Conservation (phyloP, 2,797 vertebrate genomes). For the Acrossocheilus wenchowensis region DNA sequence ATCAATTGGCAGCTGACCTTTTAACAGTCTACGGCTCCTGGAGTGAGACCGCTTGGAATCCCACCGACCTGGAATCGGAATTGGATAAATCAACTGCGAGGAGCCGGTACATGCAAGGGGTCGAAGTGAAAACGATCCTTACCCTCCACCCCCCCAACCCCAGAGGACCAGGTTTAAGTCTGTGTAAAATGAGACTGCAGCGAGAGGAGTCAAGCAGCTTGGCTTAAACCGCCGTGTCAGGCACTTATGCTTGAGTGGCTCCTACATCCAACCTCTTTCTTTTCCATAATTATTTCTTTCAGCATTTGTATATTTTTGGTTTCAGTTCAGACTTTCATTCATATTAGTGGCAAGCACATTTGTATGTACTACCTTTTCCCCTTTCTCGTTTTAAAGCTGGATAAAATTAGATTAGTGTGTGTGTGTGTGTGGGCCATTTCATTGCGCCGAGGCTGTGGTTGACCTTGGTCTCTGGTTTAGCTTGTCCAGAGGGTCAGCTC, state of each 20-base stretch:
- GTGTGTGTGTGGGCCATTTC: conserved; percentile 62
- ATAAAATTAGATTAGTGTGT: conserved; percentile 75
- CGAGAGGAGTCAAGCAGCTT: conserved; percentile 67
- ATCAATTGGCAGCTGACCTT: conserved; percentile 68
- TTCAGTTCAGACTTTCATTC: conserved; percentile 23
- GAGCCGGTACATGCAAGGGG: conserved; percentile 69
- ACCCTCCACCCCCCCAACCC: conserved; percentile 59
- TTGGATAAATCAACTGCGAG: conserved; percentile 70
- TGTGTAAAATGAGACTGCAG: conserved; percentile 78
- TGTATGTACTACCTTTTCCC: not conserved
- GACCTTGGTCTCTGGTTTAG: conserved; percentile 65
- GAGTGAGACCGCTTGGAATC: conserved; percentile 67
- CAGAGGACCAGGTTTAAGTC: conserved; percentile 72
- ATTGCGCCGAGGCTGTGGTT: conserved; percentile 61
- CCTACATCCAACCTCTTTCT: conserved; percentile 47
- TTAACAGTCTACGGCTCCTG: conserved; percentile 69
- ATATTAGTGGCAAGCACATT: conserved; percentile 17
- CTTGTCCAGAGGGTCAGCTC: conserved; percentile 67
- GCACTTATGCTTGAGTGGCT: conserved; percentile 65
- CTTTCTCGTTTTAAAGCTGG: conserved; percentile 12
- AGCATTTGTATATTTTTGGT: conserved; percentile 41
- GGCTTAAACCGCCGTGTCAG: conserved; percentile 67
- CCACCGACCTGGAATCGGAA: conserved; percentile 66
- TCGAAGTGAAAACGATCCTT: conserved; percentile 76
- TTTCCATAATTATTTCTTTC: conserved; percentile 44